Evolutionary conservation across 2,797 vertebrate genomes (phyloP).

Genomic region (Huso huso): DNA sequence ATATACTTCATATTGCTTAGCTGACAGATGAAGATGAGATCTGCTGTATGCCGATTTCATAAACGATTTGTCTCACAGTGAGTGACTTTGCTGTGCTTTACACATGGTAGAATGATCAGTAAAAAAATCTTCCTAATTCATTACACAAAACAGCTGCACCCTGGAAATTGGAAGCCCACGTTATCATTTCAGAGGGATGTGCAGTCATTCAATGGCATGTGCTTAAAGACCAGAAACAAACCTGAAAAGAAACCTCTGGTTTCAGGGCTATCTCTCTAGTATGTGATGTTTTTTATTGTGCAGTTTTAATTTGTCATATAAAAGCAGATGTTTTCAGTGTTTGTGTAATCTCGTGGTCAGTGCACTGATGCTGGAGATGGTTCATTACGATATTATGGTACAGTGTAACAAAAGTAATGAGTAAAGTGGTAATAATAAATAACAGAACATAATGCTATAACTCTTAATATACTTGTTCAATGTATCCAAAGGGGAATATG

Average conservation of each 20-base stretch:
- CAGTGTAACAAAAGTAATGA: no score
- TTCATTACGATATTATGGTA: no score
- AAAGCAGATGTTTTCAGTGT: no score
- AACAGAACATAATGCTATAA: no score
- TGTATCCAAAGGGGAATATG: no score
- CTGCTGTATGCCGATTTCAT: slow-evolving; percentile 45
- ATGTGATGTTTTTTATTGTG: no score
- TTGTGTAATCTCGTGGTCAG: no score
- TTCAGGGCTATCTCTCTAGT: background rate
- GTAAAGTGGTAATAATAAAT: no score
- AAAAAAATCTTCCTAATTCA: slow-evolving; percentile 30
- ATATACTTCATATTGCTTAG: slow-evolving; percentile 19
- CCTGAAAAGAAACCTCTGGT: slow-evolving; percentile 17
- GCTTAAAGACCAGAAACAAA: no score
- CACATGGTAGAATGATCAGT: slow-evolving; percentile 31
- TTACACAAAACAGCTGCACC: slow-evolving; percentile 32
- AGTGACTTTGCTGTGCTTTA: slow-evolving; percentile 34
- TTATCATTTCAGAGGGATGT: slow-evolving; percentile 19
- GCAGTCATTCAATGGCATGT: slow-evolving; percentile 11
- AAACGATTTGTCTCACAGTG: slow-evolving; percentile 43
- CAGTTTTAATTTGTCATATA: no score
- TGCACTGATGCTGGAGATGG: no score
- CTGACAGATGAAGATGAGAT: slow-evolving; percentile 36
- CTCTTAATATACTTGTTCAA: no score
- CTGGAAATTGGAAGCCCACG: slow-evolving; percentile 14